These are phyloP conservation scores for Hydraecia micacea DNA, from an alignment of 2,888 invertebrate genomes.

Conservation along the genomic window DNA sequence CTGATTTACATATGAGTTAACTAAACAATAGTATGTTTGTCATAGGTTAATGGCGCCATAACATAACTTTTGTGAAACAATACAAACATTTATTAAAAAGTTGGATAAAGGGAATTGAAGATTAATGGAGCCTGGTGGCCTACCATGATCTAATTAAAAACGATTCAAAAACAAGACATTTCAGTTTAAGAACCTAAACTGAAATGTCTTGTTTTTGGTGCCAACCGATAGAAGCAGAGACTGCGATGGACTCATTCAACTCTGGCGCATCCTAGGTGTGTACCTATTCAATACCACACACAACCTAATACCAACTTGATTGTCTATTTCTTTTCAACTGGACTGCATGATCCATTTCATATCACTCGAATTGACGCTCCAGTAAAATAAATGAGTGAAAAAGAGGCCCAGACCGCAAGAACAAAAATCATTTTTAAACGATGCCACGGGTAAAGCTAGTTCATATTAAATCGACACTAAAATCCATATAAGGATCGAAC, in stretches of 20 bases:
- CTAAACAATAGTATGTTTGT: too few species aligned
- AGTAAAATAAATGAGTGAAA: neutral
- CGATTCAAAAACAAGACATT: too few species aligned
- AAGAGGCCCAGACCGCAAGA: neutral
- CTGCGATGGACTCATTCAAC: neutral
- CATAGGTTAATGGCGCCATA: neutral
- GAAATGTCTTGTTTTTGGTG: too few species aligned
- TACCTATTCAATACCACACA: neutral
- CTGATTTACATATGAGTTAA: constrained; percentile 21
- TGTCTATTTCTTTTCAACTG: neutral
- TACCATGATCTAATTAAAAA: too few species aligned
- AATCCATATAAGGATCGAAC: constrained; percentile 20
- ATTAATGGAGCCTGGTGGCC: too few species aligned
- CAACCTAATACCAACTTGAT: neutral
- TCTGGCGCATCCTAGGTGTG: neutral
- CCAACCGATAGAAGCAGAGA: neutral
- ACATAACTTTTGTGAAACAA: neutral
- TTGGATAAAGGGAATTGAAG: too few species aligned
- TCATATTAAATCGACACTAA: neutral
- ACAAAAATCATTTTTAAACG: neutral
- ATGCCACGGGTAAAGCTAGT: neutral
- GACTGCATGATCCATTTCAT: neutral
- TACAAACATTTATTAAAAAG: neutral
- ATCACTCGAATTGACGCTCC: neutral
- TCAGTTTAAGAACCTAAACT: too few species aligned